Evolutionary conservation across 2,888 invertebrate genomes (phyloP), one percentile per base, ranked within the genome.

Genomic region (Prosopocoilus inquinatus): DNA sequence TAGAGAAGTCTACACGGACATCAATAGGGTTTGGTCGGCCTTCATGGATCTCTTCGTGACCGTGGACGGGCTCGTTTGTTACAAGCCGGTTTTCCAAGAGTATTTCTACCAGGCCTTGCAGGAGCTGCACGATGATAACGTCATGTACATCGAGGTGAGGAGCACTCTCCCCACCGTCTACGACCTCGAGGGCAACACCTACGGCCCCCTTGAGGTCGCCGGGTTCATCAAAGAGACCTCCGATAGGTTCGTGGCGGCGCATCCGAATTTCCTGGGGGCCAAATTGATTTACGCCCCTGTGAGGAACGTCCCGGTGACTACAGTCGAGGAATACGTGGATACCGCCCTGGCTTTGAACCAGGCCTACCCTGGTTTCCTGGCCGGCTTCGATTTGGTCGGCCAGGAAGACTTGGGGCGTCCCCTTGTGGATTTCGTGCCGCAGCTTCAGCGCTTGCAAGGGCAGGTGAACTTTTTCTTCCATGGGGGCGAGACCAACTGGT

Each of bases 361-460:
- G 0, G 70, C 73, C 3, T 81, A 84, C 69, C 86, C 89, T 0
- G 80, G 85, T 5, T 82, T 86, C 55, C 77, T 91, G 16, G 88
- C 85, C 28, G 92, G 91, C 3, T 91, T 91, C 64, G 91, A 91
- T 77, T 77, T 92, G 59, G 90, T 91, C 0, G 90, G 90, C 0
- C 88, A 89, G 69, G 91, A 92, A 70, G 91, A 91, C 67, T 63
- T 75, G 44, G 90, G 90, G 0, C 73, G 76, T 38, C 86, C 91
- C 0, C 71, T 91, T 0, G 71, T 79, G 36, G 80, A 82, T 2
- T 90, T 87, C 59, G 43, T 60, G 34, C 32, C 50, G 28, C 33
- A 47, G 13, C 33, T 63, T 20, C 41, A 48, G n/a, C 41, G 46
- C 3, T 20, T 56, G n/a, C 41, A 47, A 11, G 34, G 55, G 43